Evolutionary conservation across 2,888 invertebrate genomes (phyloP).

Genomic region (Cerastis leucographa): DNA sequence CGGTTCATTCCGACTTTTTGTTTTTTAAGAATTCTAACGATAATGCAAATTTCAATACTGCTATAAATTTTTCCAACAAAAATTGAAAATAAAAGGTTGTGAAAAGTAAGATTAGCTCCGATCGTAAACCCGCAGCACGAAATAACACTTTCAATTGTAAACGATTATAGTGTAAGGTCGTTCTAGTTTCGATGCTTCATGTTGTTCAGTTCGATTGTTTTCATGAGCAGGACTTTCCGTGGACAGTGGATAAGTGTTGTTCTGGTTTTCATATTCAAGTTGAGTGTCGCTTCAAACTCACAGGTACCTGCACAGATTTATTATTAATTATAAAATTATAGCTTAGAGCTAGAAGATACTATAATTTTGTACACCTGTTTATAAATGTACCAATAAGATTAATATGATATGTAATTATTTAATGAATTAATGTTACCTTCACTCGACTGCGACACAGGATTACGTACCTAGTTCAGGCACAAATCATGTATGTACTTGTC

Average conservation of each 20-base stretch:
- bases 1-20: conserved; percentile 54
- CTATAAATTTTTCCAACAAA: conserved; percentile 44
- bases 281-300: conserved; percentile 51
- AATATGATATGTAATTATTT: no score
- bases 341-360: no score
- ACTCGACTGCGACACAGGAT: no score
- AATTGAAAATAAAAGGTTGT: conserved; percentile 25
- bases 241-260: conserved; percentile 61
- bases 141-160: conserved; percentile 60
- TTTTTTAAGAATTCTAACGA: conserved; percentile 59
- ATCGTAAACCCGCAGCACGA: conserved; percentile 58
- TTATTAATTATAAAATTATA: neutral
- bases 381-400: no score
- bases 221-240: conserved; percentile 70
- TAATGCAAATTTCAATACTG: conserved; percentile 43
- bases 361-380: no score
- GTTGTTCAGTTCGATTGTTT: conserved; percentile 66
- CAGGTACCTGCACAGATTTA: conserved; percentile 57
- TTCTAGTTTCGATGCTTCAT: conserved; percentile 59
- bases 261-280: conserved; percentile 50
- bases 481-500: no score
- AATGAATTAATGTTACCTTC: no score
- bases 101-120: conserved; percentile 51
- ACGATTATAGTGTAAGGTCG: conserved; percentile 56
- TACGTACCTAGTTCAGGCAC: no score